Evolutionary conservation across 2,113 vertebrate species (phyloP).

Genomic region (Helogale parvula): DNA sequence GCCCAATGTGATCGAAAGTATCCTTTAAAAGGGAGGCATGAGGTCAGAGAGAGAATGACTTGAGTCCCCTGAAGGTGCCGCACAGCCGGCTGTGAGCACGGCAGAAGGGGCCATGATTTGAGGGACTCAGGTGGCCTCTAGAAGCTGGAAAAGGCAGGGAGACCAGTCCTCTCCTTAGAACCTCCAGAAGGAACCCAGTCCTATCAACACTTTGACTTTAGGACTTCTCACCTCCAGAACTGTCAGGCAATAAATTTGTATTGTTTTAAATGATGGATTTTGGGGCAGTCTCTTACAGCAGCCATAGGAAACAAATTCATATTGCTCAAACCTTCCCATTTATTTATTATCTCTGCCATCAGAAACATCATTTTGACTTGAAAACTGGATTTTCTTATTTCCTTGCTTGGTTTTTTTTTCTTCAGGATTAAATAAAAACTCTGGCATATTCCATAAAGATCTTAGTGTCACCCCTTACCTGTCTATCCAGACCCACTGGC

Average conservation of each 20-base stretch:
- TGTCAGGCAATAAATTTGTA: not conserved
- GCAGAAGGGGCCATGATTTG: not conserved
- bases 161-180: not conserved
- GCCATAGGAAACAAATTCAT: not conserved
- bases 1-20: not conserved
- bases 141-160: not conserved
- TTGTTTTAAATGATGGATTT: not conserved
- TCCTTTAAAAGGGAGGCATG: not conserved
- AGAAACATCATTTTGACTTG: constrained; percentile 11
- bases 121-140: not conserved
- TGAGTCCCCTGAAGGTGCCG: not conserved
- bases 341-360: not conserved
- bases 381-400: constrained; percentile 25
- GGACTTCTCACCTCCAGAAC: not conserved
- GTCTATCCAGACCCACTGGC: not conserved
- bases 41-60: not conserved
- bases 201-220: not conserved
- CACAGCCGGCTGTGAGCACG: not conserved
- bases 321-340: not conserved
- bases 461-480: not conserved
- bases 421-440: not conserved
- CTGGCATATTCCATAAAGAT: not conserved
- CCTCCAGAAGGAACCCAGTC: not conserved
- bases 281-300: not conserved
- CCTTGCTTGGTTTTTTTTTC: not conserved